These are phyloP conservation scores for Urophycis tenuis DNA, from an alignment of 2,797 vertebrate species.

Conservation along the genomic window DNA sequence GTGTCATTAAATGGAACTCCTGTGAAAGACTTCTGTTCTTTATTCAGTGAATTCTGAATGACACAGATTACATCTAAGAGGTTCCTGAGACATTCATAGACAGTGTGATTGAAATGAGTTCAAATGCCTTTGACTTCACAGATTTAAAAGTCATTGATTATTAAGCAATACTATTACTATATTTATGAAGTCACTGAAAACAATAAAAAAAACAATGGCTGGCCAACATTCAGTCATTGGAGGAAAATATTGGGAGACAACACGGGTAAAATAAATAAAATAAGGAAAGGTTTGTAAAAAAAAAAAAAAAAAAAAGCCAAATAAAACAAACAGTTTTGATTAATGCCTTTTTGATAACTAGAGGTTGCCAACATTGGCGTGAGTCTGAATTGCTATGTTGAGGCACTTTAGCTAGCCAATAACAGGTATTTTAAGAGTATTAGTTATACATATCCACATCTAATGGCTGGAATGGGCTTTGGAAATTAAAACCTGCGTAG, in stretches of 20 bases:
- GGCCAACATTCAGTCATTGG: not conserved
- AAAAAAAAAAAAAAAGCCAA: no score
- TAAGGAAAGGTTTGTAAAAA: not conserved
- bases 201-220: not conserved
- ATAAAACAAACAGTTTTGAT: no score
- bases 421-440: not conserved
- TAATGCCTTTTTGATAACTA: not conserved
- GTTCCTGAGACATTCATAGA: not conserved
- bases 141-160: not conserved
- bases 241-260: not conserved
- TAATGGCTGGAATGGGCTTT: constrained; percentile 28
- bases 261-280: not conserved
- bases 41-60: not conserved
- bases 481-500: constrained; percentile 40
- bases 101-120: not conserved
- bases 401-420: not conserved
- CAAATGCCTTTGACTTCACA: not conserved
- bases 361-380: not conserved
- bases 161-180: not conserved
- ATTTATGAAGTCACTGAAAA: not conserved
- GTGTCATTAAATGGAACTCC: not conserved
- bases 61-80: not conserved
- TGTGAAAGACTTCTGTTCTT: not conserved
- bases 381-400: not conserved
- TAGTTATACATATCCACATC: constrained; percentile 5